Evolutionary conservation across 2,113 vertebrate genomes (phyloP), one percentile per base, ranked within the genome.

Genomic region (Carassius carassius): DNA sequence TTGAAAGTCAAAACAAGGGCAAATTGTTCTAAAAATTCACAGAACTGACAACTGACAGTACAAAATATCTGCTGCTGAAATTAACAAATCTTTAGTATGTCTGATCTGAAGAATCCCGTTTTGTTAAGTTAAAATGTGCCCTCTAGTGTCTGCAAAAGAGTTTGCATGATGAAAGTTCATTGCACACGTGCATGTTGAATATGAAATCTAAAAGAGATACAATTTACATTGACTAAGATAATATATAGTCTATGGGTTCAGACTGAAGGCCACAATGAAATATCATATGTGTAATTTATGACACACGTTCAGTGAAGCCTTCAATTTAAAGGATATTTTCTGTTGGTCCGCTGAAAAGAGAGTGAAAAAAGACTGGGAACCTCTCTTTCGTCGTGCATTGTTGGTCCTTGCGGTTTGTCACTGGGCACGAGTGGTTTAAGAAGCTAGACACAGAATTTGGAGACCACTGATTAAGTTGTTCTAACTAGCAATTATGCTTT

Each of bases 401-500:
- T 63, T 37, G 19, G 76, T 74, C 35, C 62, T 78, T 91, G 85
- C 60, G 88, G 85, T 87, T 85, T 89, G 62, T 82, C 74, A 87
- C 89, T 37, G 85, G 81, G 49, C 32, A 86, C 37, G 67, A 16
- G 63, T 77, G 29, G 51, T 78, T 79, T 84, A 58, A 87, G 85
- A 86, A 70, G 74, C 78, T 78, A 70, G 47, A 86, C 86, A 16
- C 44, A 76, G 67, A 85, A 89, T 85, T 88, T 63, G 19, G 83
- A 88, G 91, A 88, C 83, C 84, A 69, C 67, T 84, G 75, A 91
- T 91, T 88, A 87, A 51, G 72, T 88, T 93, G 83, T 78, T 84
- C 83, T 90, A 92, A 86, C 89, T 87, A 62, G 85, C 89, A 85
- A 91, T 94, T 92, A 92, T 74, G 77, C 47, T 82, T 84, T 74